These are phyloP conservation scores for Drosophila bunnanda DNA, from an alignment of 2,888 invertebrate species.

Conservation along the genomic window DNA sequence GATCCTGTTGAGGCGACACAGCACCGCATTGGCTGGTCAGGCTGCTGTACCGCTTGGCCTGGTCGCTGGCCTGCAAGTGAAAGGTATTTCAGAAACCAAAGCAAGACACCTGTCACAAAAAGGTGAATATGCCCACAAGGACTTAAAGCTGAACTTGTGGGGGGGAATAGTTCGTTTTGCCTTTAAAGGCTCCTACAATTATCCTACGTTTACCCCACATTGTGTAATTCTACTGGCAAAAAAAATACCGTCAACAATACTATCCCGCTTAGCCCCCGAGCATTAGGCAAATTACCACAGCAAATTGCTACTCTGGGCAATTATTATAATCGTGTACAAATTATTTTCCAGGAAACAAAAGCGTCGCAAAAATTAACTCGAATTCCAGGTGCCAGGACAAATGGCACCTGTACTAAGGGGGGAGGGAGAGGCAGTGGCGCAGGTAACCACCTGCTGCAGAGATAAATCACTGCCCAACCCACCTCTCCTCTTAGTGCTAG, in stretches of 20 bases:
- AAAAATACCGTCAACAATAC: slow-evolving; percentile 1
- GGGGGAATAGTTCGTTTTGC: not conserved
- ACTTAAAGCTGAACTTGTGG: not conserved
- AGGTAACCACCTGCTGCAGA: slow-evolving; percentile 60
- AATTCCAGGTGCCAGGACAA: slow-evolving; percentile 34
- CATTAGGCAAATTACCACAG: slow-evolving; percentile 66
- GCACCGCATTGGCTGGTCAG: slow-evolving; percentile 91
- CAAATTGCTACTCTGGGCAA: slow-evolving; percentile 65
- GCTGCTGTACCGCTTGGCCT: slow-evolving; percentile 92
- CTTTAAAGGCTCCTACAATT: not conserved
- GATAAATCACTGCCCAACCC: slow-evolving; percentile 63
- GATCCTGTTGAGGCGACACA: slow-evolving; percentile 86
- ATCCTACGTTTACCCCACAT: not conserved
- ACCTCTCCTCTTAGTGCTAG: not conserved
- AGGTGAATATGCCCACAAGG: not conserved
- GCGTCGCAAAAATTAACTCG: slow-evolving; percentile 47
- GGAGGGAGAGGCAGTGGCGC: not conserved
- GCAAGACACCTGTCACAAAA: not conserved
- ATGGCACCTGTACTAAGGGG: not conserved
- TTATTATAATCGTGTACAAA: slow-evolving; percentile 72
- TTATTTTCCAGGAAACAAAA: slow-evolving; percentile 53
- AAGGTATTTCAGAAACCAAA: not conserved
- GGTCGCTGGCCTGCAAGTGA: slow-evolving; percentile 89
- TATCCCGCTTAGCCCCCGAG: slow-evolving; percentile 4
- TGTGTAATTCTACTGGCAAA: not conserved